Evolutionary conservation across 2,888 invertebrate species (phyloP), one percentile per base, ranked within the genome.

Genomic region (Argynnis bischoffii): DNA sequence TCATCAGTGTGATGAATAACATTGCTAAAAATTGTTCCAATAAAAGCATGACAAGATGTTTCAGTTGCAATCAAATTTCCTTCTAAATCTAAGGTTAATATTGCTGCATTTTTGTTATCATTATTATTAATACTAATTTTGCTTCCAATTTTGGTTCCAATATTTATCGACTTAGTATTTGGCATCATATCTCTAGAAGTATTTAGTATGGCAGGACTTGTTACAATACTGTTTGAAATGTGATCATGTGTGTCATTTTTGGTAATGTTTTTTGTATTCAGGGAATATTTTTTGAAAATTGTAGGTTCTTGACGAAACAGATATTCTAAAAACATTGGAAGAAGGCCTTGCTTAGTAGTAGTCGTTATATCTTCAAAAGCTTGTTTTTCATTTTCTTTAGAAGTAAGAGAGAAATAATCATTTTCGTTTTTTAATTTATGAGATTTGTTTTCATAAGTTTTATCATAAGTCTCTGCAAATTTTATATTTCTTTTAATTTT

Each of bases 11-110:
- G 79, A 73, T 86, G 83, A 46, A 81, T 69, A 21, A 79, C 82
- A 73, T 89, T 86, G 73, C 78, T 88, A 71, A 90, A 90, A 59
- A 92, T 74, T 63, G 84, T 84, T 51, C 91, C 92, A 63, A 92
- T 77, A 71, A 92, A 91, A 5, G 91, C 89, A 75, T 92, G 92
- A 50, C 92, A 92, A 2, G 85, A 72, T 50, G 81, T 84, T 73
- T 81, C 77, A 18, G 90, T 87, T 31, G 89, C 89, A 64, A 92
- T 80, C 64, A 92, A 81, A 77, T 89, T 85, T 14, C 92, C 92
- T 75, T 86, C 87, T 66, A 91, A 79, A 79, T 92, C 92, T 64
- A 92, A 81, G 3, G 83, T 85, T 48, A 77, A 64, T 8, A 76
- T 70, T 21, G 41, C 48, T n/a, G 61, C 51, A 18, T 50, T 55